Base-by-base conservation (phyloP, 2,797 vertebrate genomes). In the Delichon dasypus region DNA sequence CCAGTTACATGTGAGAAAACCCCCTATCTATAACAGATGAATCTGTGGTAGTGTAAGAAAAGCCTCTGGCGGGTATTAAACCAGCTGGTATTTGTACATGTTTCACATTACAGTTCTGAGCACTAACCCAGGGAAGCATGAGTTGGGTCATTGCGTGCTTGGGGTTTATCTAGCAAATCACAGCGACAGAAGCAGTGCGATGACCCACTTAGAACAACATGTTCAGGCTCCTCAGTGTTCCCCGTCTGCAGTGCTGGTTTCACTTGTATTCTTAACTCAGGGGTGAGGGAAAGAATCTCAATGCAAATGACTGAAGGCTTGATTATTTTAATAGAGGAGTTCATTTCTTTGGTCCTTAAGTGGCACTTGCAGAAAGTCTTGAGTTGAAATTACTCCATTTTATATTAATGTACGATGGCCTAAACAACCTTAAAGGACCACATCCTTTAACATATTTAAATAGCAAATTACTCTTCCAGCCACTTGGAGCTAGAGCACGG, bases 61-160 rank as follows among this genome's bases (percentile, higher is more conserved):
- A 92, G 67, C 93, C 78, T 85, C 38, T 40, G 81, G 72, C 0
- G 17, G 88, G 68, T 90, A 88, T 92, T 71, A 66, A 87, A 86
- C 90, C 90, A 89, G 88, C 60, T 75, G 44, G 78, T 91, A 32
- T 81, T 78, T 71, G 84, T 93, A 53, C 45, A 8, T 93, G 96
- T 93, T 96, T 96, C 94, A 89, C 57, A 6, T 97, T 96, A 94
- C 96, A 90, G 70, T 36, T 80, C 1, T 5, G 55, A 92, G 67
- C 11, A 3, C 71, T 83, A 55, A 72, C 47, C 66, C 5, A 2
- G 79, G 83, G 89, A 80, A 89, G 84, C 75, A 45, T 7, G 73
- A 93, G 87, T n/a, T 71, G 88, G 71, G 81, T 65, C 27, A 12
- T 2, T 32, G 88, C 55, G 7, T 78, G 73, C 89, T 74, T 1